Conservation (phyloP, 2,888 invertebrate species). For the Troglohyphantes excavatus region DNA sequence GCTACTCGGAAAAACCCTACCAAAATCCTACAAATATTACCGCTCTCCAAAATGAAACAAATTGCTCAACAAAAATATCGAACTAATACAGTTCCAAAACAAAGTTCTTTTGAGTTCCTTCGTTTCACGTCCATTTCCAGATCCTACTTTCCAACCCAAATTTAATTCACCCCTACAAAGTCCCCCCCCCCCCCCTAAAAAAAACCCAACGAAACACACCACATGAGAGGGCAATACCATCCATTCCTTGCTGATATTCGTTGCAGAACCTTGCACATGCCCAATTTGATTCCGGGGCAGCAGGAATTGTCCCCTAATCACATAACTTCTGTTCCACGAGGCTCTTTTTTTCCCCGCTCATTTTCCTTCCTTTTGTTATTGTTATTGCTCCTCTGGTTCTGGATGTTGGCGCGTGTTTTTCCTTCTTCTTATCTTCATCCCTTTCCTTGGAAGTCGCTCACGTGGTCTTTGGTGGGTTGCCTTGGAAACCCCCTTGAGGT, state of each 20-base stretch:
- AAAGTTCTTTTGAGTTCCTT: neutral
- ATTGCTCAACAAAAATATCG: no score
- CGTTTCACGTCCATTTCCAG: neutral
- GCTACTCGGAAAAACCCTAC: no score
- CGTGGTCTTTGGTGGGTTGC: constrained; percentile 30
- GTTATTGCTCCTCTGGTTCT: constrained; percentile 51
- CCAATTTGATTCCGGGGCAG: constrained; percentile 43
- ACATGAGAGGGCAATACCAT: constrained; percentile 37
- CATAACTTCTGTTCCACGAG: constrained; percentile 40
- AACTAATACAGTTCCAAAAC: no score
- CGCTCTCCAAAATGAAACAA: no score
- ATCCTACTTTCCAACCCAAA: neutral
- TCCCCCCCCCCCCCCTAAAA: neutral
- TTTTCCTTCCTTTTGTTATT: constrained; percentile 47
- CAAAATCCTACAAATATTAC: no score
- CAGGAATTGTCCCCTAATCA: constrained; percentile 51
- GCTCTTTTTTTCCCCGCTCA: constrained; percentile 30
- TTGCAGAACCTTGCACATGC: constrained; percentile 26
- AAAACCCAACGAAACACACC: neutral
- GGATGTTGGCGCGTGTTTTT: constrained; percentile 20
- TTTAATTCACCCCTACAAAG: neutral
- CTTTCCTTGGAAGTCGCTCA: neutral
- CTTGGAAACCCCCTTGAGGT: constrained; percentile 50
- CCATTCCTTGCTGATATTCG: constrained; percentile 12
- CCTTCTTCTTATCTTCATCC: constrained; percentile 42